phyloP scores from a whole-genome alignment of 92 coral and sea anemone species.

The Heliopora coerulea region DNA sequence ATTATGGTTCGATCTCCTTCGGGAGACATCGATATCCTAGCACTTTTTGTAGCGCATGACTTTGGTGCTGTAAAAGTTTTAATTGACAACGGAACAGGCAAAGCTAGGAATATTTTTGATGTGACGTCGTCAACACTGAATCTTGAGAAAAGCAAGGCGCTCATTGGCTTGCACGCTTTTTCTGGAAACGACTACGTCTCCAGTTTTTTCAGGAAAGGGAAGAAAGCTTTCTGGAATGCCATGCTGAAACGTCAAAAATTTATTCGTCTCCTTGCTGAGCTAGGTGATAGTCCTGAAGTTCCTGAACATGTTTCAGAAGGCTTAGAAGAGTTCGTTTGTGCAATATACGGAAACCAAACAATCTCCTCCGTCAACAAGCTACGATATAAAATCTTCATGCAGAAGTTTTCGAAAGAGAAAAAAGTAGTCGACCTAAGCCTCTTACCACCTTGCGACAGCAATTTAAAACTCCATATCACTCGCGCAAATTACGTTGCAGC shows the following conservation, averaged over 20 bases:
- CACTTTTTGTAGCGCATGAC: constrained; percentile 15
- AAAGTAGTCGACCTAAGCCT: constrained; percentile 23
- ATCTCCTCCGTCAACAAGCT: not conserved
- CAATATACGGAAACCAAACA: not conserved
- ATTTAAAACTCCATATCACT: constrained; percentile 5
- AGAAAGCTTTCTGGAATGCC: constrained; percentile 30
- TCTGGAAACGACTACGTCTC: constrained; percentile 25
- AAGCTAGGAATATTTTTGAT: constrained; percentile 3
- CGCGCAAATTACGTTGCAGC: constrained; percentile 19
- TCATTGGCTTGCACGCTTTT: constrained; percentile 17
- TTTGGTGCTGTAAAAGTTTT: not conserved
- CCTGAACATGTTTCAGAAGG: not conserved
- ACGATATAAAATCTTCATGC: constrained; percentile 10
- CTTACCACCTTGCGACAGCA: constrained; percentile 15
- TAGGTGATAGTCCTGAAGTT: constrained; percentile 6
- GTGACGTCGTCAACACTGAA: constrained; percentile 3
- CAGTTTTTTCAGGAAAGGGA: constrained; percentile 23
- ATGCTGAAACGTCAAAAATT: constrained; percentile 10
- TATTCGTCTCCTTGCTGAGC: constrained; percentile 6
- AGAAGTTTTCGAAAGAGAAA: constrained; percentile 18
- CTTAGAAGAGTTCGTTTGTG: constrained; percentile 21
- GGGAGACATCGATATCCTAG: constrained; percentile 38
- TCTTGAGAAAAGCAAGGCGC: constrained; percentile 2
- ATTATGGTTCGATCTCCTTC: constrained; percentile 38
- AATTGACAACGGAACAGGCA: constrained; percentile 25